Percentiles rank a stretch among this genome's conserved stretches.
Evolutionary conservation across 2,797 vertebrate species (phyloP).

Genomic region (Scarus forsteni): DNA sequence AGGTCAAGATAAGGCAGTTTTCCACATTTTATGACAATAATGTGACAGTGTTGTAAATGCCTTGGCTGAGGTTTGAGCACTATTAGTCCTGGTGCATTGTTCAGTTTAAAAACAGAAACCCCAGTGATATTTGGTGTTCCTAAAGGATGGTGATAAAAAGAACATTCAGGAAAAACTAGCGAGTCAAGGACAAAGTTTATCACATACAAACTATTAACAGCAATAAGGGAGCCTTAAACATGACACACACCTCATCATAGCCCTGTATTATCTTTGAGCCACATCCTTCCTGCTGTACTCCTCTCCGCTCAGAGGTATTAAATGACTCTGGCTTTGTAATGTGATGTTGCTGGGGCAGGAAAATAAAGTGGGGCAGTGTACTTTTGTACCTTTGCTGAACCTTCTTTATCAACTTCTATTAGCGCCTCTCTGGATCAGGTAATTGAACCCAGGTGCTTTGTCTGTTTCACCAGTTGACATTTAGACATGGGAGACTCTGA

Average conservation of each 20-base stretch:
- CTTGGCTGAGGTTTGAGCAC: no score
- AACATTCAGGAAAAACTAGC: not conserved
- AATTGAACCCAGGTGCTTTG: conserved; percentile 68
- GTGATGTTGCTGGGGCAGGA: conserved; percentile 18
- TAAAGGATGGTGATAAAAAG: not conserved
- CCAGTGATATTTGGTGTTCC: not conserved
- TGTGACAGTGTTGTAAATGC: no score
- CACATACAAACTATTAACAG: conserved; percentile 9
- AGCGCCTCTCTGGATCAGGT: conserved; percentile 54
- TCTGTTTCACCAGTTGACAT: conserved; percentile 59
- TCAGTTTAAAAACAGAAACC: not conserved
- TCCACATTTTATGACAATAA: no score
- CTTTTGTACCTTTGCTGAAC: conserved; percentile 66
- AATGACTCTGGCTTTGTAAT: conserved; percentile 51
- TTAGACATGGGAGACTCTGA: conserved; percentile 42
- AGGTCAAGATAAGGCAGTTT: no score
- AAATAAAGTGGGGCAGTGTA: conserved; percentile 52
- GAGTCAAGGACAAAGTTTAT: conserved; percentile 5
- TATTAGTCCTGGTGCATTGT: not conserved
- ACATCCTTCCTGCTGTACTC: not conserved
- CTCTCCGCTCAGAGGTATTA: conserved; percentile 19
- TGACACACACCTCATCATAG: conserved; percentile 7
- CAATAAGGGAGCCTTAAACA: conserved; percentile 16
- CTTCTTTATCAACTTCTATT: conserved; percentile 55
- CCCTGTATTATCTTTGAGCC: conserved; percentile 15